Conservation (phyloP, 2,888 invertebrate genomes). For the Apocheima hispidaria region DNA sequence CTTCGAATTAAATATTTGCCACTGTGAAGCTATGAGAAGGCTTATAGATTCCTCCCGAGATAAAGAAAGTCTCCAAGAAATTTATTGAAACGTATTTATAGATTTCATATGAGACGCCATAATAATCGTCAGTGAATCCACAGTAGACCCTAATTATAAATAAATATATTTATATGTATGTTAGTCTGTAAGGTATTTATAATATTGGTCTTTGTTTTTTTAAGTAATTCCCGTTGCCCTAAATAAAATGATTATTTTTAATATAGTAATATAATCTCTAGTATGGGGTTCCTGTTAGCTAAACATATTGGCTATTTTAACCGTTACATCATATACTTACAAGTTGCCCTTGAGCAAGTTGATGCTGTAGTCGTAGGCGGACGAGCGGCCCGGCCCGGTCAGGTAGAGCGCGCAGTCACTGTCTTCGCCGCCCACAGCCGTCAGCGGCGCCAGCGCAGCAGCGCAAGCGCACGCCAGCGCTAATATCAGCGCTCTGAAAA, state of each 20-base stretch:
- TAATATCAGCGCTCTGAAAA: slow-evolving; percentile 72
- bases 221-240: no score
- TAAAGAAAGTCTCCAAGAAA: not conserved
- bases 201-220: no score
- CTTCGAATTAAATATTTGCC: not conserved
- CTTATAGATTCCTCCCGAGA: not conserved
- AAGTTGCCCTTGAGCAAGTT: slow-evolving; percentile 92
- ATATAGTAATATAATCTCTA: no score
- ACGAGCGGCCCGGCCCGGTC: slow-evolving; percentile 91
- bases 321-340: slow-evolving; percentile 86
- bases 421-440: slow-evolving; percentile 65
- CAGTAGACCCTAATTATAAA: no score
- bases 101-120: no score
- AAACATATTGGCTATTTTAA: not conserved
- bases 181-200: no score
- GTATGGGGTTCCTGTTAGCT: no score
- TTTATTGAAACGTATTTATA: not conserved
- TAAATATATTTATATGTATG: no score
- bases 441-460: slow-evolving; percentile 62
- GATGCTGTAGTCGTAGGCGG: slow-evolving; percentile 93
- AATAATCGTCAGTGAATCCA: not conserved
- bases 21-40: slow-evolving; percentile 1
- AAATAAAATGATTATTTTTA: no score
- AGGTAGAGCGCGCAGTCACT: slow-evolving; percentile 92
- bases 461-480: slow-evolving; percentile 70